phyloP scores from a whole-genome alignment of 2,113 vertebrate species.

The Eulemur macaco region DNA sequence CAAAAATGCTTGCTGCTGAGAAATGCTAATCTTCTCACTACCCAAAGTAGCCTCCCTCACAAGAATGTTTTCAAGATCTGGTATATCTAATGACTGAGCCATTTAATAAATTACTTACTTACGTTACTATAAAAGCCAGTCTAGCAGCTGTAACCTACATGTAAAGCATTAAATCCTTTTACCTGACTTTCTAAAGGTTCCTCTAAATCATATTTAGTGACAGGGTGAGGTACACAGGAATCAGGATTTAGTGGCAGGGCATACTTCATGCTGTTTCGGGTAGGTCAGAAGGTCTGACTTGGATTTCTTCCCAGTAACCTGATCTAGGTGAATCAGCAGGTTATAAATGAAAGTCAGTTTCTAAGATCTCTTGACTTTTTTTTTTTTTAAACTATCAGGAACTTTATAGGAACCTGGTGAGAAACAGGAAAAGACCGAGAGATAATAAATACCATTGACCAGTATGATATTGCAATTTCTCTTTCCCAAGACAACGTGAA shows the following conservation, averaged over 20 bases:
- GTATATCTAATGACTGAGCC: slow-evolving; percentile 69
- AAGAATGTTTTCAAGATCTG: slow-evolving; percentile 70
- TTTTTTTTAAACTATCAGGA: slow-evolving; percentile 32
- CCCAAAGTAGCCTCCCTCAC: slow-evolving; percentile 52
- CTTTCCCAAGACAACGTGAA: not conserved
- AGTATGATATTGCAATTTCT: not conserved
- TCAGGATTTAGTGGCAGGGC: slow-evolving; percentile 68
- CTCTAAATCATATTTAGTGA: slow-evolving; percentile 78
- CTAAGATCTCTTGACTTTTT: slow-evolving; percentile 67
- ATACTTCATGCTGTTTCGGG: slow-evolving; percentile 73
- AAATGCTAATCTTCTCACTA: slow-evolving; percentile 74
- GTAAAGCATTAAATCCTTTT: slow-evolving; percentile 77
- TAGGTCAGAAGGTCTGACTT: slow-evolving; percentile 78
- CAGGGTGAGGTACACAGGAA: slow-evolving; percentile 66
- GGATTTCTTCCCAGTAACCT: slow-evolving; percentile 80
- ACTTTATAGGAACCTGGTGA: slow-evolving; percentile 48
- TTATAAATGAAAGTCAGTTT: slow-evolving; percentile 77
- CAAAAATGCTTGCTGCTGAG: slow-evolving; percentile 69
- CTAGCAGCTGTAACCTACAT: slow-evolving; percentile 73
- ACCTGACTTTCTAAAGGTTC: slow-evolving; percentile 77
- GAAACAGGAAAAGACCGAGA: slow-evolving; percentile 53
- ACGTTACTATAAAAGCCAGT: slow-evolving; percentile 69
- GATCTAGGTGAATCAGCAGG: slow-evolving; percentile 80
- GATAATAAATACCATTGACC: slow-evolving; percentile 14
- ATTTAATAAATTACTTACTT: slow-evolving; percentile 79